A percentile compares a stretch with the other conserved stretches of the same genome.
These are phyloP conservation scores for Thunnus maccoyii DNA, from an alignment of 2,113 vertebrate species.

Conservation along the genomic window DNA sequence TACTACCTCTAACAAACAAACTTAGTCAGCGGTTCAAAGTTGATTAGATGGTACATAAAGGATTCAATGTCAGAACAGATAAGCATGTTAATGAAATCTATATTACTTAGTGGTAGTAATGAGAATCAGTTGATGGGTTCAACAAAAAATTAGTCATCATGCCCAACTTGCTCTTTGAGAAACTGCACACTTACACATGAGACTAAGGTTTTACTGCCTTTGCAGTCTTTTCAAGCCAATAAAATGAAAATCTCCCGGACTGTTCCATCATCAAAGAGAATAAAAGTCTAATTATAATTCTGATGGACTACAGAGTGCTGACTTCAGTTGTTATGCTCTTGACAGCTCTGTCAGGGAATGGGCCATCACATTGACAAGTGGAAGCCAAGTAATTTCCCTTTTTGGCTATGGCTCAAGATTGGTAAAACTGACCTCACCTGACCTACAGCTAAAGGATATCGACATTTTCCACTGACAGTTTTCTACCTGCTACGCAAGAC, in stretches of 20 bases:
- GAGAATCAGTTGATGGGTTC: too few species aligned
- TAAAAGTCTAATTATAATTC: constrained; percentile 16
- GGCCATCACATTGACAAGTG: constrained; percentile 22
- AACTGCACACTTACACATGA: not conserved
- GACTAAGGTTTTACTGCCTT: not conserved
- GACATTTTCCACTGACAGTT: constrained; percentile 17
- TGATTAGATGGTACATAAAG: not conserved
- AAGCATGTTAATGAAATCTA: too few species aligned
- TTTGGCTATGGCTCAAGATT: constrained; percentile 18
- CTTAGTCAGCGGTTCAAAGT: not conserved
- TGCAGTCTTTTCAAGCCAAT: not conserved
- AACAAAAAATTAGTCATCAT: too few species aligned
- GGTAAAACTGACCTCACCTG: constrained; percentile 41
- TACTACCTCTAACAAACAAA: not conserved
- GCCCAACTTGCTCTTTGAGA: too few species aligned
- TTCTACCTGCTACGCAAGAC: not conserved
- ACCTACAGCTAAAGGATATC: constrained; percentile 9
- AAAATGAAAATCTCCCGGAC: not conserved
- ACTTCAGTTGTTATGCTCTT: constrained; percentile 25
- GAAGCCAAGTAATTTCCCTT: constrained; percentile 33
- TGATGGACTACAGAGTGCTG: constrained; percentile 14
- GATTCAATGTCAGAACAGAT: not conserved
- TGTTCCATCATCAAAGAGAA: constrained; percentile 6
- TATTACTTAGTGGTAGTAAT: too few species aligned
- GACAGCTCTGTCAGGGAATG: constrained; percentile 30